Base-by-base conservation (phyloP, 2,888 invertebrate species). In the Cyclophora punctaria region DNA sequence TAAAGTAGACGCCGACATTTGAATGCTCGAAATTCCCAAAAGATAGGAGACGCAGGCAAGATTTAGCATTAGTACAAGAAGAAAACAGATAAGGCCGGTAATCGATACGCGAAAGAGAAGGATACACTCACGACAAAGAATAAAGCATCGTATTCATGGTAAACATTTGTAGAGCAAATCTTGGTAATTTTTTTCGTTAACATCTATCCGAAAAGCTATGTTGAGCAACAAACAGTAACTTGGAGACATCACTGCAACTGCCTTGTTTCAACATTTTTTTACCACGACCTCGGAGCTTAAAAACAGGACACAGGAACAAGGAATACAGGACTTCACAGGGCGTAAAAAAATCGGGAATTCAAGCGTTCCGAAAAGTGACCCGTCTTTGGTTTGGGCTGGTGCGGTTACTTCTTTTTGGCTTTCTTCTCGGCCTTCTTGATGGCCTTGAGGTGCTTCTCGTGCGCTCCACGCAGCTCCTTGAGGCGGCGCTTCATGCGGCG, bases 361-460 rank as follows among this genome's bases (percentile, higher is more conserved):
- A 20, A 20, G 20, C 20, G 20, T 20, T 20, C 20, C 20, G 20
- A 20, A 20, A 20, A 20, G 37, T 5, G 37, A 35, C 51, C 55
- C 41, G 49, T 51, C 44, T 58, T 55, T 50, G 54, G 48, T 45
- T 44, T 44, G 44, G 48, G 58, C 55, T 50, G 54, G 48, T 45
- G 45, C 44, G 44, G 48, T 70, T 90, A 91, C 84, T 93, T 93
- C 83, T 93, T 93, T 81, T 92, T 91, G 48, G 93, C 93, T 70
- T 94, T 92, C 78, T 95, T 95, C 73, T 96, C 96, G 7, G 96
- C 96, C 83, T 97, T 96, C 72, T 93, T 92, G 76, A 94, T 92
- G 72, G 95, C 91, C 72, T 96, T 95, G 74, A 97, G 95, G 66
- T 95, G 93, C 66, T 96, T 96, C 70, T 98, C 98, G 79, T 94